Conservation (phyloP, 2,888 invertebrate genomes). For the Amblyjoppa proteus region DNA sequence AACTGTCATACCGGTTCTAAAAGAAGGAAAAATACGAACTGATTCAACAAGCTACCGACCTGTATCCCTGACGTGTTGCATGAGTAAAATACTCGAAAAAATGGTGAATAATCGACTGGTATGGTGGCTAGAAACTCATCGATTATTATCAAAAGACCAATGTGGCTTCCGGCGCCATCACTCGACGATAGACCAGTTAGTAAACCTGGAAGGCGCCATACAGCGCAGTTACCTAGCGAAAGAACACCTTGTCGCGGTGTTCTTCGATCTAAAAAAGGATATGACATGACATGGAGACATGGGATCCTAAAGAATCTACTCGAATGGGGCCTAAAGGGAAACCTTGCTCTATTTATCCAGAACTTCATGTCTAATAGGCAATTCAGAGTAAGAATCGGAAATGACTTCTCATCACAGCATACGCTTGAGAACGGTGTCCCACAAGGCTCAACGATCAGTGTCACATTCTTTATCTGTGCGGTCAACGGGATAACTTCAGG, state of each 20-base stretch:
- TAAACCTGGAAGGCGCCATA: conserved; percentile 25
- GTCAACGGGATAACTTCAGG: conserved; percentile 55
- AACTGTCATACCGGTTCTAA: conserved; percentile 58
- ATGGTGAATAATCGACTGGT: conserved; percentile 63
- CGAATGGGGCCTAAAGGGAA: conserved; percentile 28
- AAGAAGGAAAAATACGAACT: conserved; percentile 56
- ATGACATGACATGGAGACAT: conserved; percentile 48
- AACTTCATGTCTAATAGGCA: conserved; percentile 28
- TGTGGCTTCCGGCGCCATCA: conserved; percentile 61
- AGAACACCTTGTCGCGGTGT: conserved; percentile 53
- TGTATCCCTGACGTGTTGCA: conserved; percentile 61
- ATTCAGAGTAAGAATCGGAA: too few species aligned
- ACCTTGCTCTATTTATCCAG: conserved; percentile 30
- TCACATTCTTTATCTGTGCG: conserved; percentile 66
- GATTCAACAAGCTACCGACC: conserved; percentile 57
- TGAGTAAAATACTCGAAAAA: conserved; percentile 68
- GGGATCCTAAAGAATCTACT: conserved; percentile 36
- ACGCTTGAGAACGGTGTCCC: too few species aligned
- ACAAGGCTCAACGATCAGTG: conserved; percentile 41
- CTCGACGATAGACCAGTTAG: conserved; percentile 48
- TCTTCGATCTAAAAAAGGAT: conserved; percentile 48
- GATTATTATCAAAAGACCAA: conserved; percentile 60
- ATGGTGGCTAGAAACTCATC: conserved; percentile 64
- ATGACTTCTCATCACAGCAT: too few species aligned
- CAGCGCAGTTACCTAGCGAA: conserved; percentile 58